Conservation (phyloP, 2,888 invertebrate genomes). For the Drosophila yooni region DNA sequence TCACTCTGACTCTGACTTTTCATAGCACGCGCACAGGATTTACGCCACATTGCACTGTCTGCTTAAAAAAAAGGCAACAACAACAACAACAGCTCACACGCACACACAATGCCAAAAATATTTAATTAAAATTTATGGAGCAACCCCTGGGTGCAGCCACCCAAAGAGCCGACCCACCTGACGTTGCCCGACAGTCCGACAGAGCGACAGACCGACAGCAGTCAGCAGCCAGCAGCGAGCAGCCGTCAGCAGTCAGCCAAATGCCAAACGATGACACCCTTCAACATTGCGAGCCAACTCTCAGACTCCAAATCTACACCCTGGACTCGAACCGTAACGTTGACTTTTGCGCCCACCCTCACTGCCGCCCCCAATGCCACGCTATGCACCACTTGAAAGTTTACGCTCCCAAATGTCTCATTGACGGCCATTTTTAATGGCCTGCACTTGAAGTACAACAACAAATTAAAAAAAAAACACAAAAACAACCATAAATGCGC, state of each 20-base stretch:
- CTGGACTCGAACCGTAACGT: slow-evolving; percentile 18
- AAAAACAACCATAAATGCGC: slow-evolving; percentile 28
- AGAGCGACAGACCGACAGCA: slow-evolving; percentile 4
- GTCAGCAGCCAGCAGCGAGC: neutral
- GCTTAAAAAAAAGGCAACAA: slow-evolving; percentile 26
- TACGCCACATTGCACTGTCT: slow-evolving; percentile 54
- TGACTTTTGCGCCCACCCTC: slow-evolving; percentile 8
- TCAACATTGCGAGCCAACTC: slow-evolving; percentile 38
- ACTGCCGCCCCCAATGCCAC: neutral
- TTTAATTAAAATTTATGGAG: slow-evolving; percentile 78
- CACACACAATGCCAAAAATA: slow-evolving; percentile 63
- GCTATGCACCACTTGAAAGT: slow-evolving; percentile 47
- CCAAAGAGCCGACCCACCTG: slow-evolving; percentile 50
- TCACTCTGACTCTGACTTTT: slow-evolving; percentile 25
- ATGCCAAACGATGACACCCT: slow-evolving; percentile 67
- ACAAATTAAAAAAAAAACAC: slow-evolving; percentile 30
- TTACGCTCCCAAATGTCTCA: slow-evolving; percentile 71
- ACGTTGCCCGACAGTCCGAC: slow-evolving; percentile 21
- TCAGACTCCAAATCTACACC: slow-evolving; percentile 2
- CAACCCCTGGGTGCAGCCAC: slow-evolving; percentile 63
- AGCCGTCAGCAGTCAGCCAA: slow-evolving; percentile 47
- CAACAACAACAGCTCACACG: slow-evolving; percentile 25
- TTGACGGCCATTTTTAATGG: slow-evolving; percentile 78
- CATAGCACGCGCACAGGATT: slow-evolving; percentile 34
- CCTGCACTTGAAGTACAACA: slow-evolving; percentile 58